Conservation (phyloP, 2,888 invertebrate species). For the Mythimna ferrago region DNA sequence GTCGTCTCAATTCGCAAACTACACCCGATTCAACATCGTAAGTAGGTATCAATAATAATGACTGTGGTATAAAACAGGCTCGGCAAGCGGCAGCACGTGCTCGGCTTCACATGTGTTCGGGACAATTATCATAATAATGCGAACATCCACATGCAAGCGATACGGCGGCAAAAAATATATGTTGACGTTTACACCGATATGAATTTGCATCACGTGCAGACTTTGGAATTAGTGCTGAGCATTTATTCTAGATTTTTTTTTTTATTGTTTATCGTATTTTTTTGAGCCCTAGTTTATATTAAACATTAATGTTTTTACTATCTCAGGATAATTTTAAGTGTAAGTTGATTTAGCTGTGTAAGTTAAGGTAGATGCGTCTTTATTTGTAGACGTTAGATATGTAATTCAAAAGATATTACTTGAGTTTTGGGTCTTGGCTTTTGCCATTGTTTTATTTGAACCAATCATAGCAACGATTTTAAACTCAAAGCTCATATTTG, state of each 20-base stretch:
- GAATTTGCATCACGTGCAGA: neutral
- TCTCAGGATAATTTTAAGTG: neutral
- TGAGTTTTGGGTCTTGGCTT: neutral
- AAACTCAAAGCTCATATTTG: neutral
- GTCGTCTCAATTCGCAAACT: neutral
- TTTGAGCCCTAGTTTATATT: neutral
- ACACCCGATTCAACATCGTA: neutral
- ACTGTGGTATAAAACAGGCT: conserved; percentile 12
- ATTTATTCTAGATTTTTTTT: conserved; percentile 10
- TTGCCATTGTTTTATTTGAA: neutral
- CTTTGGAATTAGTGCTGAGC: neutral
- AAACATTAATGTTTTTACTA: neutral
- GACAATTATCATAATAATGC: conserved; percentile 47
- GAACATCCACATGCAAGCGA: conserved; percentile 43
- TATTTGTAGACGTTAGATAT: too few species aligned
- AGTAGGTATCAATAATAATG: conserved; percentile 5
- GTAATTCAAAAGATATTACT: too few species aligned
- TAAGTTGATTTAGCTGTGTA: neutral
- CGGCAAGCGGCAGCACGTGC: conserved; percentile 48
- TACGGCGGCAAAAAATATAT: conserved; percentile 36
- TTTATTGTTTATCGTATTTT: too few species aligned
- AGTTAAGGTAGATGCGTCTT: too few species aligned
- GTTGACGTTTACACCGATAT: conserved; percentile 41
- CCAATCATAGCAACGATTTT: neutral
- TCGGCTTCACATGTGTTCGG: conserved; percentile 42